Conservation (phyloP, 2,888 invertebrate genomes). For the Macropis europaea region DNA sequence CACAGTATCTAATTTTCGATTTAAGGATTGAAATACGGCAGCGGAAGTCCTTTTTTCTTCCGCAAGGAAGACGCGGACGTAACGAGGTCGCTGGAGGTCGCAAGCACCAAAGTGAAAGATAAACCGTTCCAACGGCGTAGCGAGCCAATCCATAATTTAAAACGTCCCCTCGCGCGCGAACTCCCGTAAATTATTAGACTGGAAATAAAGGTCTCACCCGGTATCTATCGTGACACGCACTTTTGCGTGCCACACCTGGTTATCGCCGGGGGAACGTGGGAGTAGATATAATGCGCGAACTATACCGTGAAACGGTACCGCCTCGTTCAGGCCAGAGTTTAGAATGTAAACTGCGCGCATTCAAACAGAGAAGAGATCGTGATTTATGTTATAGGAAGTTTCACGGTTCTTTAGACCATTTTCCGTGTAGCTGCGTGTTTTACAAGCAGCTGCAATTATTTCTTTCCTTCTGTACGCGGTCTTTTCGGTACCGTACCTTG, state of each 20-base stretch:
- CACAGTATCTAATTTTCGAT: too few species aligned
- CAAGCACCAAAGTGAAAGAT: slow-evolving; percentile 47
- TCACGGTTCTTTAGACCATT: slow-evolving; percentile 11
- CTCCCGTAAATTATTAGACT: slow-evolving; percentile 50
- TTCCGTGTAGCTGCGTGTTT: neutral
- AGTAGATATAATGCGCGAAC: slow-evolving; percentile 8
- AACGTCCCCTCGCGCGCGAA: slow-evolving; percentile 27
- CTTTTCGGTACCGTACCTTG: neutral
- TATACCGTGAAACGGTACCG: slow-evolving; percentile 39
- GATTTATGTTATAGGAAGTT: slow-evolving; percentile 24
- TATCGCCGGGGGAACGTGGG: slow-evolving; percentile 36
- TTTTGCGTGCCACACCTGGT: slow-evolving; percentile 61
- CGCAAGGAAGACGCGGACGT: slow-evolving; percentile 5
- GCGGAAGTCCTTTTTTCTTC: neutral
- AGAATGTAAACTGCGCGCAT: slow-evolving; percentile 11
- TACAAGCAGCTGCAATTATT: neutral
- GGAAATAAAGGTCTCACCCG: slow-evolving; percentile 53
- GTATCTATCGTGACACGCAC: slow-evolving; percentile 60
- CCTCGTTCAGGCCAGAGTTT: slow-evolving; percentile 6
- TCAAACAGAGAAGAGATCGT: slow-evolving; percentile 6
- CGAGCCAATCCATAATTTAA: slow-evolving; percentile 54
- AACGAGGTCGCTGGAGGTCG: slow-evolving; percentile 29
- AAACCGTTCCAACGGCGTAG: slow-evolving; percentile 46
- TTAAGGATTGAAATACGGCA: slow-evolving; percentile 13
- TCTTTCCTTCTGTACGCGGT: neutral